Conservation (phyloP, 2,797 vertebrate species). For the Vireo griseus region DNA sequence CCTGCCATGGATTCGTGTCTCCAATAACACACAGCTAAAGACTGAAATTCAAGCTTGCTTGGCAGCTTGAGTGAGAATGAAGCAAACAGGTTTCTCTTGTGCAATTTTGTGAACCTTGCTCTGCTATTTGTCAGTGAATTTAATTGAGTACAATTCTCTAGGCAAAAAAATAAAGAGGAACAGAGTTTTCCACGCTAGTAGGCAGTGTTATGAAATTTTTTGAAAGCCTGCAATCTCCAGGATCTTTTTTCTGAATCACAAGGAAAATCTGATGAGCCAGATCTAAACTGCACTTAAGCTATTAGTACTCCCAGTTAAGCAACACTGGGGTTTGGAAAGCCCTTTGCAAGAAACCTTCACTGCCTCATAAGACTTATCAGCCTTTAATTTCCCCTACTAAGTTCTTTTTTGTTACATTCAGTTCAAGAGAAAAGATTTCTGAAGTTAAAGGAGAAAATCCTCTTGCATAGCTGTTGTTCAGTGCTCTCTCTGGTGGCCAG, state of each 20-base stretch:
- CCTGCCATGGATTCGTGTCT: not conserved
- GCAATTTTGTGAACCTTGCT: not conserved
- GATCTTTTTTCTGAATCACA: constrained; percentile 35
- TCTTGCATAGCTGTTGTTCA: not conserved
- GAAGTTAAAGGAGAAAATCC: not conserved
- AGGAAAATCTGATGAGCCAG: constrained; percentile 26
- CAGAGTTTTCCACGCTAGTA: not conserved
- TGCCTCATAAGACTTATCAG: not conserved
- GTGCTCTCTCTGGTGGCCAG: not conserved
- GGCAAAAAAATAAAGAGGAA: not conserved
- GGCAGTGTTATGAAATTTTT: not conserved
- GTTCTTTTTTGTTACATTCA: not conserved
- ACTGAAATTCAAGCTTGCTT: not conserved
- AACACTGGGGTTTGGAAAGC: constrained; percentile 19
- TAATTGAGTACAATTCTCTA: constrained; percentile 15
- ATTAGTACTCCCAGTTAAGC: constrained; percentile 34
- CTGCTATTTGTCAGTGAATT: constrained; percentile 8
- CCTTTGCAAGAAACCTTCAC: not conserved
- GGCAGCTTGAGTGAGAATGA: not conserved
- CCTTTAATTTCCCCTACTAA: not conserved
- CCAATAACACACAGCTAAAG: not conserved
- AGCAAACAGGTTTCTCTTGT: constrained; percentile 29
- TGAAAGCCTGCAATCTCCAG: constrained; percentile 21
- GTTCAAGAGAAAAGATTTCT: not conserved
- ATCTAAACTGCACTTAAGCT: constrained; percentile 7